Base-by-base conservation (phyloP, 2,113 vertebrate genomes). In the Amphiprion percula region DNA sequence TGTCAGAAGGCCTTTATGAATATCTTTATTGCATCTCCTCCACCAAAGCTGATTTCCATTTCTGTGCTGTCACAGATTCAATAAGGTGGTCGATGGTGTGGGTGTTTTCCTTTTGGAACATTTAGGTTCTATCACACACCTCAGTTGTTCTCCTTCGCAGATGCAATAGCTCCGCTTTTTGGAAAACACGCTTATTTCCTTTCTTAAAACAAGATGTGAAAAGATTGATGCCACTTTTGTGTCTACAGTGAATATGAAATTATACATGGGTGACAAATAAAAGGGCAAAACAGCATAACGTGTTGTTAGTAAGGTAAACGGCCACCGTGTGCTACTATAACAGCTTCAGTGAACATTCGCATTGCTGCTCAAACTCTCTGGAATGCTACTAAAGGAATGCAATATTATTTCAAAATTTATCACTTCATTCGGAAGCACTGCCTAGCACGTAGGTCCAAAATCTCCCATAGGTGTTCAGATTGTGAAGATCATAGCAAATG, bases 1-100 rank as follows among this genome's bases (percentile, higher is more conserved):
- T 80, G 54, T 82, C 23, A 80, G 55, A 37, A 76, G 24, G 67
- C 59, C 55, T 74, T 80, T 78, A 77, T 82, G 68, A 82, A 85
- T 79, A 76, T 85, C 61, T 77, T 74, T 79, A 84, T 83, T 77
- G 47, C 62, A 69, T 87, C 79, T 77, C 63, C 56, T 65, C 39
- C 47, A 55, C 55, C 37, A 10, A 53, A 83, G 30, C 33, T 24
- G 28, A 70, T 84, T 67, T 75, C 39, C 33, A 33, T 67, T 82
- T 67, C 60, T 52, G n/a, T 49, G 54, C 66, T 54, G 72, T 79
- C 68, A 78, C 55, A 84, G 60, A 72, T 74, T 44, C 68, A 85
- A 4, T 82, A 50, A 74, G 15, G 30, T 17, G 21, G 64, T 60
- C 53, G 28, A 62, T 64, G 56, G 0, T 4, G 65, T 54, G n/a